phyloP scores from a whole-genome alignment of 2,797 vertebrate genomes.

The Typhlichthys subterraneus region DNA sequence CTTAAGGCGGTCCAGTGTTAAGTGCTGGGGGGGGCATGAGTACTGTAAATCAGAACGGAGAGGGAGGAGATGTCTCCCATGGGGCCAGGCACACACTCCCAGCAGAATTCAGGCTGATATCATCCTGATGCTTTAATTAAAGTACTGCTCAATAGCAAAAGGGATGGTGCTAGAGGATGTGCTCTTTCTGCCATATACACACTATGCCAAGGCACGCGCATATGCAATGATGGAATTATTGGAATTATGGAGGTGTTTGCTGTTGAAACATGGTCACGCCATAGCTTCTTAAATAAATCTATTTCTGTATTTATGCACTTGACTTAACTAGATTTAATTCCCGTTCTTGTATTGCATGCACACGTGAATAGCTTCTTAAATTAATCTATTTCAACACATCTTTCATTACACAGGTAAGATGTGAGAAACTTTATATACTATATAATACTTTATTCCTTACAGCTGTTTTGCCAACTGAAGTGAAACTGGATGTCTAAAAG shows the following conservation, averaged over 20 bases:
- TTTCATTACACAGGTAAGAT: no score
- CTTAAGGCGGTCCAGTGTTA: conserved; percentile 79
- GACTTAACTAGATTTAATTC: neutral
- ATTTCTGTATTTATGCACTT: neutral
- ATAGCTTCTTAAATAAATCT: no score
- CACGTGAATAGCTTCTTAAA: no score
- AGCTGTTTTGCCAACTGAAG: no score
- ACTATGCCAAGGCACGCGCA: conserved; percentile 42
- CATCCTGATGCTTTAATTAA: conserved; percentile 77
- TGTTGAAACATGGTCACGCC: neutral
- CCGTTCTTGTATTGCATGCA: no score
- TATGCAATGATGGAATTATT: conserved; percentile 35
- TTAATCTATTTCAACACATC: no score
- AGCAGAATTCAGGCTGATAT: conserved; percentile 74
- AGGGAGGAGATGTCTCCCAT: conserved; percentile 74
- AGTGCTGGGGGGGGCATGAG: conserved; percentile 78
- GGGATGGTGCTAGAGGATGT: conserved; percentile 63
- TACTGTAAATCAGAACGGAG: conserved; percentile 80
- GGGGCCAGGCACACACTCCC: conserved; percentile 69
- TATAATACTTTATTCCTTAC: no score
- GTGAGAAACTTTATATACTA: no score
- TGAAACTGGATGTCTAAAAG: no score
- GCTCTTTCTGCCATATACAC: conserved; percentile 27
- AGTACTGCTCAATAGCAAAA: conserved; percentile 70
- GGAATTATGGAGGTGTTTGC: conserved; percentile 22